These are phyloP conservation scores for Rhabdomys dilectus DNA, from an alignment of 2,113 vertebrate species.

Conservation along the genomic window DNA sequence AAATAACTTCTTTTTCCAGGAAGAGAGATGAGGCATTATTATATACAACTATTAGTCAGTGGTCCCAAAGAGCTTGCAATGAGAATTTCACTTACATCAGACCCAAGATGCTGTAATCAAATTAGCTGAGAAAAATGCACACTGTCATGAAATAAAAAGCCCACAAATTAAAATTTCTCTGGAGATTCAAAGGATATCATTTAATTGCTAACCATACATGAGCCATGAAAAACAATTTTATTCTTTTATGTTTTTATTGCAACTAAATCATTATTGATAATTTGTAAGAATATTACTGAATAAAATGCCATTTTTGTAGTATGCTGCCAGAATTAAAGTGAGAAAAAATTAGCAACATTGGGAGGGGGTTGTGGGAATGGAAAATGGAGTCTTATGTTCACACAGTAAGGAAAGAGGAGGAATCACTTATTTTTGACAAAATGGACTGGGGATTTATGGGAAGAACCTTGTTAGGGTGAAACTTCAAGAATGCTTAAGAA, in stretches of 20 bases:
- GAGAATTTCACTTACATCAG: not conserved
- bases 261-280: not conserved
- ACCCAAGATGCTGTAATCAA: not conserved
- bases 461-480: not conserved
- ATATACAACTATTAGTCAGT: not conserved
- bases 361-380: not conserved
- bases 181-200: not conserved
- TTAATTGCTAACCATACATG: not conserved
- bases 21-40: not conserved
- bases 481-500: not conserved
- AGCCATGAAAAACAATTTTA: not conserved
- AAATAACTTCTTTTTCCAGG: conserved; percentile 9
- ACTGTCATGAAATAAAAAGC: not conserved
- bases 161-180: conserved; percentile 7
- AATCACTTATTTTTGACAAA: not conserved
- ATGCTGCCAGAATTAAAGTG: not conserved
- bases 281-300: not conserved
- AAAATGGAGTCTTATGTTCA: not conserved
- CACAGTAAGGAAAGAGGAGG: not conserved
- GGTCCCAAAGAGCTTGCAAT: not conserved
- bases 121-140: not conserved
- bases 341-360: not conserved
- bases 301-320: not conserved
- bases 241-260: not conserved
- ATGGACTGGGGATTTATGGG: not conserved